A percentile compares a stretch with the other conserved stretches of the same genome.
Evolutionary conservation across 2,113 vertebrate species (phyloP).

Genomic region (Cinclus cinclus): DNA sequence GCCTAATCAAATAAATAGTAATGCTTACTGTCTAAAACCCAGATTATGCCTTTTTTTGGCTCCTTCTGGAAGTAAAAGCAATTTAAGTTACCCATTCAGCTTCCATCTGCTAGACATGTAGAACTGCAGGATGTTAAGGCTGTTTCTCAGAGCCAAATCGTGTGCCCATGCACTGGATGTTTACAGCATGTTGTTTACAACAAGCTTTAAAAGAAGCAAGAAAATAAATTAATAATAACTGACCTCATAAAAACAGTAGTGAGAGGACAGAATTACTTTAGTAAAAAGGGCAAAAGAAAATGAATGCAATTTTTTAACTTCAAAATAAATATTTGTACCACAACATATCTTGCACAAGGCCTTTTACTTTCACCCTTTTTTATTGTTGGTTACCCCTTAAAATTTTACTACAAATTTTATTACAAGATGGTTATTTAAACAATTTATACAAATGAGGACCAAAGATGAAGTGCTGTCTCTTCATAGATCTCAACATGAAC

Average conservation of each 20-base stretch:
- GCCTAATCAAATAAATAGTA: not conserved
- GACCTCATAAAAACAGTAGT: not conserved
- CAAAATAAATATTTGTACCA: not conserved
- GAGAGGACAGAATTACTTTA: not conserved
- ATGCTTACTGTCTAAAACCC: not conserved
- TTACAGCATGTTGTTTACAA: not conserved
- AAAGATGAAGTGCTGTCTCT: not conserved
- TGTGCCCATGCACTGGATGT: too few species aligned
- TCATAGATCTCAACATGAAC: not conserved
- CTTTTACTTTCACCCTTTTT: fast-evolving
- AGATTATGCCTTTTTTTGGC: not conserved
- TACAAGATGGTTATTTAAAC: not conserved
- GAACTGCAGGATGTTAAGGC: not conserved
- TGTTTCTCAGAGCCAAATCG: not conserved
- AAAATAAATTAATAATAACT: not conserved
- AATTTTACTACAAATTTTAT: not conserved
- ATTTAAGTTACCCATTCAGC: not conserved
- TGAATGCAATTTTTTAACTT: not conserved
- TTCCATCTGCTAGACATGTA: not conserved
- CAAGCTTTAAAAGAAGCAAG: not conserved
- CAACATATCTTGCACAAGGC: fast-evolving
- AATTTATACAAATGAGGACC: not conserved
- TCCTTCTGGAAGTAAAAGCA: not conserved
- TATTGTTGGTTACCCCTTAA: not conserved
- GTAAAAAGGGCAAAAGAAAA: not conserved